These are phyloP conservation scores for Rachycentron canadum DNA, from an alignment of 2,797 vertebrate species.

Conservation along the genomic window DNA sequence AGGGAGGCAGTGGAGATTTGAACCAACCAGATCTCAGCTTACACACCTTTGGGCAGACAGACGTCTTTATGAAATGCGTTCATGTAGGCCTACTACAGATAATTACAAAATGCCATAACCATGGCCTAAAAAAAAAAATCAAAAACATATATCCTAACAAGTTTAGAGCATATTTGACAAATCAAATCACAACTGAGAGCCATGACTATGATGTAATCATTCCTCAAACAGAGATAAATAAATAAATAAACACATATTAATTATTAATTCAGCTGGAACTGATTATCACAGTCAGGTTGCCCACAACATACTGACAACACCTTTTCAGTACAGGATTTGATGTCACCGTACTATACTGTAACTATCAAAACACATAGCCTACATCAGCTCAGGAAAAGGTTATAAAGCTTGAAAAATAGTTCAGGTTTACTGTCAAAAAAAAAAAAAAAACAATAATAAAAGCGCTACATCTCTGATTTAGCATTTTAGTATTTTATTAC, in stretches of 20 bases:
- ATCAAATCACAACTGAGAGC: neutral
- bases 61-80: neutral
- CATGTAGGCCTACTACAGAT: neutral
- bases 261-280: neutral
- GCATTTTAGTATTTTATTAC: slow-evolving; percentile 80
- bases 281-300: neutral
- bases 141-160: too few species aligned
- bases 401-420: neutral
- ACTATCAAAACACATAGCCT: neutral
- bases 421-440: neutral
- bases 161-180: neutral
- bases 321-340: neutral
- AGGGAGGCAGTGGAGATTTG: neutral
- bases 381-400: neutral
- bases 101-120: neutral
- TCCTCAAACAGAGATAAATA: neutral
- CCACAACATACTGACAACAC: neutral
- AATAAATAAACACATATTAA: too few species aligned
- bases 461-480: neutral
- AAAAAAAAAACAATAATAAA: slow-evolving; percentile 7
- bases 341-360: neutral
- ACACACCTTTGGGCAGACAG: neutral
- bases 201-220: neutral
- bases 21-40: slow-evolving; percentile 25
- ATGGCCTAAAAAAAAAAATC: neutral